phyloP scores from a whole-genome alignment of 2,888 invertebrate species.

The Ornithoptera priamus region DNA sequence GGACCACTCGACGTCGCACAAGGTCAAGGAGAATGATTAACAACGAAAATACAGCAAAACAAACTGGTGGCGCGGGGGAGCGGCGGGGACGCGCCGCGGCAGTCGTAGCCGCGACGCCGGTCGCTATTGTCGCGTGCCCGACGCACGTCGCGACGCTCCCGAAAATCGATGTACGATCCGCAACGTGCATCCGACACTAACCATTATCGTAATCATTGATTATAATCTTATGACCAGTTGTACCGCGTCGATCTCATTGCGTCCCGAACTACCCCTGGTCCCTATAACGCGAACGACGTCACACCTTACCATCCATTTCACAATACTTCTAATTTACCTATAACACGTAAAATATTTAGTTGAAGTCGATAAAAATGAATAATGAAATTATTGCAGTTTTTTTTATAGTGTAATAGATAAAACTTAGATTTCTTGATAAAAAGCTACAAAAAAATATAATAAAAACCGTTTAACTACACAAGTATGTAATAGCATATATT shows the following conservation, averaged over 20 bases:
- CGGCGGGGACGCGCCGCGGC: constrained; percentile 69
- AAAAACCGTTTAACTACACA: not conserved
- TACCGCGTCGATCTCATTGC: constrained; percentile 55
- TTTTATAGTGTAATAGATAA: not conserved
- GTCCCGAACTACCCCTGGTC: constrained; percentile 53
- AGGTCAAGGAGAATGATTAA: constrained; percentile 82
- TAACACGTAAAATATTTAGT: not conserved
- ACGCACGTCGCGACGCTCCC: constrained; percentile 68
- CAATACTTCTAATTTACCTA: not conserved
- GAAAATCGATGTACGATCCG: constrained; percentile 78
- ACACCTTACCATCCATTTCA: not conserved
- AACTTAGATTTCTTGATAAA: not conserved
- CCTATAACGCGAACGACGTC: constrained; percentile 26
- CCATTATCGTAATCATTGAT: constrained; percentile 58
- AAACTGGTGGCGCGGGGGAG: constrained; percentile 53
- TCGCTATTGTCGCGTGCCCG: constrained; percentile 67
- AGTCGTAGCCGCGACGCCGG: constrained; percentile 74
- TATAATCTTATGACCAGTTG: constrained; percentile 52
- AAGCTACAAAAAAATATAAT: not conserved
- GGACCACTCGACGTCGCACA: constrained; percentile 79
- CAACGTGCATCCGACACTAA: constrained; percentile 64
- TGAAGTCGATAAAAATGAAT: not conserved
- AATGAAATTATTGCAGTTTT: not conserved
- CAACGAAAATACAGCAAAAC: constrained; percentile 81
- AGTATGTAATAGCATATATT: not conserved